A percentile compares a stretch with the other conserved stretches of the same genome.
Conservation (phyloP, 2,113 vertebrate species). For the Fukomys damarensis region DNA sequence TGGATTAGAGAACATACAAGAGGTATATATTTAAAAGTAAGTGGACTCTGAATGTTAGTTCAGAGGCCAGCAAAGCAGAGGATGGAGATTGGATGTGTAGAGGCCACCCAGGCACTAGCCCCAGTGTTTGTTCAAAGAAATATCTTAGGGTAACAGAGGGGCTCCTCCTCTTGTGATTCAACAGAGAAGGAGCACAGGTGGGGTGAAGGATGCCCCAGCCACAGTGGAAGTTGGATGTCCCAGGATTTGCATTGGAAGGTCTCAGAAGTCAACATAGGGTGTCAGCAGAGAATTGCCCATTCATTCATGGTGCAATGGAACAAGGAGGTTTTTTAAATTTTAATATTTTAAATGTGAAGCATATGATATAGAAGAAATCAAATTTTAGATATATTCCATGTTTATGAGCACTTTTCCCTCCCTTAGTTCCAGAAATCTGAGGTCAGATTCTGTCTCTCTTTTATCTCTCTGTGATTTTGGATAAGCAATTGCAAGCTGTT, state of each 20-base stretch:
- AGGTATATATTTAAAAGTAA: background rate
- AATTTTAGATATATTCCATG: background rate
- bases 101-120: background rate
- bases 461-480: background rate
- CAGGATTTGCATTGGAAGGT: background rate
- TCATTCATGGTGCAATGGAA: background rate
- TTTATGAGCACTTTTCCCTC: background rate
- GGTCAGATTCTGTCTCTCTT: background rate
- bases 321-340: background rate
- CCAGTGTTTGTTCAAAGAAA: background rate
- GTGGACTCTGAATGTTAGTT: background rate
- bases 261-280: background rate
- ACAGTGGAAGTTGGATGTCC: too few relatives aligned
- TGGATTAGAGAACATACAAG: background rate
- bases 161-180: background rate
- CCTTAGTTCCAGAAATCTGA: background rate
- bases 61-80: background rate
- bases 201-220: background rate
- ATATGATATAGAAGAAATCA: background rate
- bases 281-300: background rate
- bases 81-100: background rate
- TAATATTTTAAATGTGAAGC: background rate
- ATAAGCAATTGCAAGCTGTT: background rate
- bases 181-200: background rate
- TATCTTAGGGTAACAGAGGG: background rate